Base-by-base conservation (phyloP, 2,888 invertebrate species). In the Erannis defoliaria region DNA sequence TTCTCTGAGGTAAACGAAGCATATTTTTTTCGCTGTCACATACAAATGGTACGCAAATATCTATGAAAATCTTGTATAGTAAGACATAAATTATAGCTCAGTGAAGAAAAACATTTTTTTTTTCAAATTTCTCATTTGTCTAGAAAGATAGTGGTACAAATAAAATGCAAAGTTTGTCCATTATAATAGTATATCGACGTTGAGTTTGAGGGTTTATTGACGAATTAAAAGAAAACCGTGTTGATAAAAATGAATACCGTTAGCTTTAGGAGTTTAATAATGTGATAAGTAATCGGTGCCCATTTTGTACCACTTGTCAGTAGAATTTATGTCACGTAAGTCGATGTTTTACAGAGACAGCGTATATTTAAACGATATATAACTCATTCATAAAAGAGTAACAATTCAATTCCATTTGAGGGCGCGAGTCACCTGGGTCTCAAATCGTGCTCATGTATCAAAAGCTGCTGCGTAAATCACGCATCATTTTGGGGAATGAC, bases 401-500 rank as follows among this genome's bases (percentile, higher is more conserved):
- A 81, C 80, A 79, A 80, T 83, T 83, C 82, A 81, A 82, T 85
- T 75, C 72, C 76, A 81, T 77, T 76, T 75, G 72, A 76, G 75
- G 75, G 67, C 71, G 68, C 63, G 73, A 71, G 78, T 82, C 86
- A 84, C 83, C 83, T 84, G 83, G 71, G 80, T 72, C 77, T 75
- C 80, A 80, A 82, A 84, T 85, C 79, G 76, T 74, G 67, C 75
- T 77, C 80, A 76, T 84, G 84, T 82, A 85, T 84, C 86, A 87
- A 84, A 85, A 80, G 77, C 78, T 76, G 72, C 70, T 72, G 74
- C 80, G 80, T 88, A 86, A 85, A 86, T 89, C 88, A 85, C 82
- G 78, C 85, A 88, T 84, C 82, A 88, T 88, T 86, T 86, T 81
- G 80, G 81, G 73, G 73, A 76, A 82, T 77, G 78, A 81, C 81